Evolutionary conservation across 2,113 vertebrate genomes (phyloP).

Genomic region (Antechinus stuartii): DNA sequence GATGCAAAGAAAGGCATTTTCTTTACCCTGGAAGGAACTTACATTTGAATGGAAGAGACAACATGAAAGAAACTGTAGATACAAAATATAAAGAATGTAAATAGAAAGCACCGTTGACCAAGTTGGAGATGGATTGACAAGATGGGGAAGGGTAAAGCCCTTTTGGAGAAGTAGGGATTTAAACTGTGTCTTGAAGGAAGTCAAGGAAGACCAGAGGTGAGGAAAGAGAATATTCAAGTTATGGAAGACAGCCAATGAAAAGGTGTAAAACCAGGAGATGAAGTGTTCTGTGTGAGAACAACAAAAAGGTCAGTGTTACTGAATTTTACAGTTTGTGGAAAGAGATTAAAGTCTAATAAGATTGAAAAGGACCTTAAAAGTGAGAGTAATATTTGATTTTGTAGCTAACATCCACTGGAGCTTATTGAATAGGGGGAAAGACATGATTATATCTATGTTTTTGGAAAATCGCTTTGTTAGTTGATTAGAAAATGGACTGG

Average conservation of each 20-base stretch:
- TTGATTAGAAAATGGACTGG: too few relatives aligned
- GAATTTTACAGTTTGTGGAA: not conserved
- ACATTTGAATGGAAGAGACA: not conserved
- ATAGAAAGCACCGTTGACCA: not conserved
- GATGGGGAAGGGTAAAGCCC: not conserved
- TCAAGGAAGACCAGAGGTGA: not conserved
- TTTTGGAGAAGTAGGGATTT: not conserved
- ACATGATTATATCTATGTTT: too few relatives aligned
- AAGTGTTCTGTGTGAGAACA: not conserved
- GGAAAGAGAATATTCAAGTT: too few relatives aligned
- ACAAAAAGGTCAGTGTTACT: not conserved
- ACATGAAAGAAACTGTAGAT: not conserved
- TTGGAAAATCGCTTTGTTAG: too few relatives aligned
- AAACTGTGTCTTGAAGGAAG: not conserved
- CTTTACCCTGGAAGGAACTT: not conserved
- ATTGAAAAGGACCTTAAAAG: not conserved
- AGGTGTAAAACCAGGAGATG: not conserved
- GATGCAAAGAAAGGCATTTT: not conserved
- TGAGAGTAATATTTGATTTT: not conserved
- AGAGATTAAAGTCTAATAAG: not conserved
- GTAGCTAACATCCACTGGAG: not conserved
- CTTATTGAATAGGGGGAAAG: not conserved
- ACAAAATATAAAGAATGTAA: not conserved
- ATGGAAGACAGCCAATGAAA: not conserved
- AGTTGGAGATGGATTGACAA: not conserved